phyloP scores from a whole-genome alignment of 2,888 invertebrate species.

The Eupithecia dodoneata region DNA sequence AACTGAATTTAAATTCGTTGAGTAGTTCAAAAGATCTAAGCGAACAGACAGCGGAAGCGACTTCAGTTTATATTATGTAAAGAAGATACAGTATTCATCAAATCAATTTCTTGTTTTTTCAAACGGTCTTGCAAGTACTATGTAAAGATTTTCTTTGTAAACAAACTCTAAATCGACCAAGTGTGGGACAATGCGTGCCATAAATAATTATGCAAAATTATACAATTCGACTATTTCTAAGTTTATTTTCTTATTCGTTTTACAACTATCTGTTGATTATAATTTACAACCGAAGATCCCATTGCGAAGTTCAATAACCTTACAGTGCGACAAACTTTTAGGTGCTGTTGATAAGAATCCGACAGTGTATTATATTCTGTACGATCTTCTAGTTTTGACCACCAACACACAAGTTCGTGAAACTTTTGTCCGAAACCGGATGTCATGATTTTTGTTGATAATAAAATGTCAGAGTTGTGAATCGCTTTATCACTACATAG shows the following conservation, averaged over 20 bases:
- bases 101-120: too few relatives aligned
- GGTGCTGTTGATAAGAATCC: background rate
- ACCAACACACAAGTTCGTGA: slow-evolving; percentile 29
- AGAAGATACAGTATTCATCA: too few relatives aligned
- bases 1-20: too few relatives aligned
- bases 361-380: background rate
- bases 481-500: background rate
- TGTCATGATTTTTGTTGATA: slow-evolving; percentile 37
- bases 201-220: too few relatives aligned
- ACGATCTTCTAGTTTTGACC: background rate
- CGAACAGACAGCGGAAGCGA: too few relatives aligned
- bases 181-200: too few relatives aligned
- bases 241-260: background rate
- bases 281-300: background rate
- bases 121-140: too few relatives aligned
- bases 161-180: background rate
- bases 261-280: background rate
- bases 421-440: slow-evolving; percentile 35
- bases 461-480: slow-evolving; percentile 18
- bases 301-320: background rate
- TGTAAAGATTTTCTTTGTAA: background rate
- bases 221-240: too few relatives aligned
- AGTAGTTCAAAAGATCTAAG: too few relatives aligned
- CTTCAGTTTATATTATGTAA: too few relatives aligned
- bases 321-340: background rate